These are phyloP conservation scores for Apeira syringaria DNA, from an alignment of 2,888 invertebrate species.

Conservation along the genomic window DNA sequence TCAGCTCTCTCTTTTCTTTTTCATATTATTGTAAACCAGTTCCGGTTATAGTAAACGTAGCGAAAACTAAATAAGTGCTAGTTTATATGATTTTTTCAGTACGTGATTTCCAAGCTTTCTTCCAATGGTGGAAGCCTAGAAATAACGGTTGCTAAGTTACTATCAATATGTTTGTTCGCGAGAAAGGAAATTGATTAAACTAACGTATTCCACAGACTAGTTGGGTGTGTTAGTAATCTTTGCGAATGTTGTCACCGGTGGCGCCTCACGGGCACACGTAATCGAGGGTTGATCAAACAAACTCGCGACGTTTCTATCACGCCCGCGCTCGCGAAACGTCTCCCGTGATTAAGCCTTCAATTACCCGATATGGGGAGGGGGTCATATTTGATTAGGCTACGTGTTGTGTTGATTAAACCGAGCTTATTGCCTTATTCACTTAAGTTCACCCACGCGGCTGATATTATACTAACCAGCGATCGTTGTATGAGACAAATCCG, in stretches of 20 bases:
- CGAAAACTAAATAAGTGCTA: too few relatives aligned
- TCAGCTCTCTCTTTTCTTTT: slow-evolving; percentile 12
- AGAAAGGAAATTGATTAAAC: slow-evolving; percentile 2
- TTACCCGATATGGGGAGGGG: slow-evolving; percentile 78
- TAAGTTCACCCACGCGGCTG: slow-evolving; percentile 55
- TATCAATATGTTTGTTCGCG: too few relatives aligned
- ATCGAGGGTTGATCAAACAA: slow-evolving; percentile 71
- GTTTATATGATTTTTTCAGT: too few relatives aligned
- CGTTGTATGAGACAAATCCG: slow-evolving; percentile 37
- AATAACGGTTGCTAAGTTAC: too few relatives aligned
- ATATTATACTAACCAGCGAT: slow-evolving; percentile 42
- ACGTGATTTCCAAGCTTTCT: too few relatives aligned
- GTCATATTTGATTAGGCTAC: slow-evolving; percentile 81
- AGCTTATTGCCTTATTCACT: slow-evolving; percentile 79
- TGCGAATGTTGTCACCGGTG: slow-evolving; percentile 55
- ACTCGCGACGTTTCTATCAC: slow-evolving; percentile 43
- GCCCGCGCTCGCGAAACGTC: slow-evolving; percentile 58
- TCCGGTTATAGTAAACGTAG: slow-evolving; percentile 15
- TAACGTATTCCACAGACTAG: slow-evolving; percentile 7
- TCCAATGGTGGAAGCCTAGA: too few relatives aligned
- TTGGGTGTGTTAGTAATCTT: slow-evolving; percentile 27
- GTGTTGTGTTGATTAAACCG: slow-evolving; percentile 80
- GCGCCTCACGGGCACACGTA: slow-evolving; percentile 50
- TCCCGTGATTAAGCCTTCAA: slow-evolving; percentile 79
- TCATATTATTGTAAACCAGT: slow-evolving; percentile 24